Percentiles rank a stretch among this genome's conserved stretches.
These are phyloP conservation scores for Euthynnus affinis DNA, from an alignment of 2,797 vertebrate genomes.

Conservation along the genomic window DNA sequence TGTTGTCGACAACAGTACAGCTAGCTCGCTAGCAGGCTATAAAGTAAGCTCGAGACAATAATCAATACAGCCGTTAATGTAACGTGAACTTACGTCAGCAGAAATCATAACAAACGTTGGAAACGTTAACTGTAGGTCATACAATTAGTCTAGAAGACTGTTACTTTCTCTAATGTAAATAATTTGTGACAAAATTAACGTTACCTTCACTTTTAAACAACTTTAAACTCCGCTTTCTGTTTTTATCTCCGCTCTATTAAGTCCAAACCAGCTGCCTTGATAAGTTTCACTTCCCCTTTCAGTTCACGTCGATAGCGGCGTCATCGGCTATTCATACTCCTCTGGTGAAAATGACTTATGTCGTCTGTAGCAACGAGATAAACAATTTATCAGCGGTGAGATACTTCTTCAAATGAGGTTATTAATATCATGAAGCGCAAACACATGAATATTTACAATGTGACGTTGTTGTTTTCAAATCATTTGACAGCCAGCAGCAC, in stretches of 20 bases:
- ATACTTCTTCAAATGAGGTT: fast-evolving
- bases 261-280: not conserved
- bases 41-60: not conserved
- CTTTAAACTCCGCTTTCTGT: conserved; percentile 19
- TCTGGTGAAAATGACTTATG: fast-evolving
- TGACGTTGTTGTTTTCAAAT: conserved; percentile 31
- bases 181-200: not conserved
- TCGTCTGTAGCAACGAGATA: not conserved
- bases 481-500: conserved; percentile 6
- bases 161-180: not conserved
- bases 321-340: not conserved
- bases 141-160: fast-evolving
- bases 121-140: no score
- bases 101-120: no score
- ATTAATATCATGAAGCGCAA: not conserved
- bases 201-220: conserved; percentile 33
- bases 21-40: conserved; percentile 16
- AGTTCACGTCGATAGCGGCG: conserved; percentile 43
- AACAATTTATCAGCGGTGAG: fast-evolving
- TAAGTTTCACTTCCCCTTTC: conserved; percentile 79
- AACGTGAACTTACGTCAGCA: not conserved
- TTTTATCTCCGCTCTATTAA: not conserved
- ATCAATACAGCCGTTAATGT: not conserved
- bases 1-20: no score
- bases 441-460: not conserved